phyloP scores from a whole-genome alignment of 1,140 invertebrate species.

The Ephestia elutella region DNA sequence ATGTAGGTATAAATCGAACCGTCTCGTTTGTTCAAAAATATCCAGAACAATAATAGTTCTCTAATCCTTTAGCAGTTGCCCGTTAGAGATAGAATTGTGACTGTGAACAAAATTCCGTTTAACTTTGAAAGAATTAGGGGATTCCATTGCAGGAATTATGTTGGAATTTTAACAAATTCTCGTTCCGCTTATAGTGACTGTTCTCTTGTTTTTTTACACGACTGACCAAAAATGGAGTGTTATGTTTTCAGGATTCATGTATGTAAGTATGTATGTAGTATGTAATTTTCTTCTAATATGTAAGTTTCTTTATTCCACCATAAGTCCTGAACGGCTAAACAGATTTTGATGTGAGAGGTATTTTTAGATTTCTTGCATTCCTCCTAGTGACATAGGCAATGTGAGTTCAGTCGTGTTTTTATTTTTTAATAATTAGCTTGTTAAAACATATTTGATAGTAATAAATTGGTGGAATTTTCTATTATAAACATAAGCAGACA shows the following conservation, averaged over 20 bases:
- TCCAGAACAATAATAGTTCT: conserved; percentile 42
- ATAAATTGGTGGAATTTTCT: background rate
- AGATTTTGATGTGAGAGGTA: no score
- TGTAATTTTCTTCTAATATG: no score
- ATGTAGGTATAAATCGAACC: conserved; percentile 16
- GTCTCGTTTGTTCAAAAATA: conserved; percentile 38
- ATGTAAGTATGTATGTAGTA: no score
- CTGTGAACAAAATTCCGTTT: conserved; percentile 26
- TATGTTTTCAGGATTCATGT: no score
- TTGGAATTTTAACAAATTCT: background rate
- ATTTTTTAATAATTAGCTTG: no score
- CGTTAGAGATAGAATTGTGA: conserved; percentile 41
- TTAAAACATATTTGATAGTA: background rate
- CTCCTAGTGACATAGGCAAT: no score
- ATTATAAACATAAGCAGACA: no score
- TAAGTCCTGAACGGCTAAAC: no score
- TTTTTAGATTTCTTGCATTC: no score
- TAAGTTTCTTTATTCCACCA: no score
- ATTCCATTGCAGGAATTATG: background rate
- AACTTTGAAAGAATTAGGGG: conserved; percentile 18
- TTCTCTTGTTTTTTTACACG: background rate
- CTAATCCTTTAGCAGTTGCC: conserved; percentile 50
- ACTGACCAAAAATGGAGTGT: no score
- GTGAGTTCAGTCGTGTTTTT: no score
- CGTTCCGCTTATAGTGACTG: conserved; percentile 1